Evolutionary conservation across 2,797 vertebrate species (phyloP).

Genomic region (Cryptoprocta ferox): DNA sequence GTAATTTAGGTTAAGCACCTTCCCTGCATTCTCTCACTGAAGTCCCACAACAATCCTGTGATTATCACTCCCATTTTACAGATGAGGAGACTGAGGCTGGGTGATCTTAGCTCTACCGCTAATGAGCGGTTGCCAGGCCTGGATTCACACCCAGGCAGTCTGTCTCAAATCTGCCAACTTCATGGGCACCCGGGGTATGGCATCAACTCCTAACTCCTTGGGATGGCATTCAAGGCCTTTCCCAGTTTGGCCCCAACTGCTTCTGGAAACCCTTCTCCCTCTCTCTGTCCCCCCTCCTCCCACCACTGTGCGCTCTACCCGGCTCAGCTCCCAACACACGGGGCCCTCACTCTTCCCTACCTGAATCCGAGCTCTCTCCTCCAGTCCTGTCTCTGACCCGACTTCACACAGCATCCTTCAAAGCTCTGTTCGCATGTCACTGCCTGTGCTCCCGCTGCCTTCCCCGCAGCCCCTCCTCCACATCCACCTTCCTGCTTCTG

Average conservation of each 20-base stretch:
- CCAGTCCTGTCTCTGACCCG: background rate
- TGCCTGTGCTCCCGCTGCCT: background rate
- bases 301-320: background rate
- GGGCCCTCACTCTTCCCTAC: background rate
- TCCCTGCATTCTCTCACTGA: background rate
- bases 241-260: background rate
- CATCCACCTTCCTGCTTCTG: background rate
- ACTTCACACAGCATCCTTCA: background rate
- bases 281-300: background rate
- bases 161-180: background rate
- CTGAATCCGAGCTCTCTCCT: background rate
- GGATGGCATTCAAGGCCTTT: background rate
- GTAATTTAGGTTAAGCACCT: background rate
- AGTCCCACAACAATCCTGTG: background rate
- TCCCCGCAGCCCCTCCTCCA: background rate
- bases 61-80: background rate
- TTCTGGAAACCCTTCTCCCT: background rate
- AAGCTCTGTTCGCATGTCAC: background rate
- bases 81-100: background rate
- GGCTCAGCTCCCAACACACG: background rate
- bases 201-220: background rate
- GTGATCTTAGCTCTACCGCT: background rate
- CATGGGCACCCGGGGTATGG: background rate
- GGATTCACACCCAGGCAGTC: background rate
- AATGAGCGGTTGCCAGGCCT: background rate